Evolutionary conservation across 2,113 vertebrate species (phyloP).

Genomic region (Protomyctophum bolini): DNA sequence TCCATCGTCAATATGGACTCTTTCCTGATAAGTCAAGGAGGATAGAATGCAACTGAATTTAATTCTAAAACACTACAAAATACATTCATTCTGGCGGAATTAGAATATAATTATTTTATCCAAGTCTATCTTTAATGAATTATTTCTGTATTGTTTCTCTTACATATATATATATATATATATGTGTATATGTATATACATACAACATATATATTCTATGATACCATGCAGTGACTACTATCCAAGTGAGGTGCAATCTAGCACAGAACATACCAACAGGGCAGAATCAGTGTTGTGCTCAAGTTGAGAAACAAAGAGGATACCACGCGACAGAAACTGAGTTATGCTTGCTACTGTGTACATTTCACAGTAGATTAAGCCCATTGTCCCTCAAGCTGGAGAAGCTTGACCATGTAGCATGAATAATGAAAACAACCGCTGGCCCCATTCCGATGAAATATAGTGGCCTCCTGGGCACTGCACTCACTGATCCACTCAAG

Average conservation of each 20-base stretch:
- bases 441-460: conserved; percentile 66
- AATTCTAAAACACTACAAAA: too few species aligned
- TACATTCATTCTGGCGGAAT: neutral
- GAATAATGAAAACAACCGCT: conserved; percentile 74
- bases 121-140: neutral
- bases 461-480: conserved; percentile 60
- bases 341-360: conserved; percentile 35
- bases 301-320: conserved; percentile 22
- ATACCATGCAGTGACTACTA: neutral
- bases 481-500: conserved; percentile 62
- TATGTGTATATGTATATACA: neutral
- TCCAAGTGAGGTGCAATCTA: too few species aligned
- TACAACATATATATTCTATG: neutral
- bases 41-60: conserved; percentile 37
- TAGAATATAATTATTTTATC: neutral
- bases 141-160: neutral
- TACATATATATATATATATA: conserved; percentile 4
- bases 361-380: conserved; percentile 69
- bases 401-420: conserved; percentile 65
- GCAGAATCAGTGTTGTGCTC: conserved; percentile 12
- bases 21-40: conserved; percentile 85
- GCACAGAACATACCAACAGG: conserved; percentile 5
- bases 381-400: conserved; percentile 65
- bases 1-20: conserved; percentile 89
- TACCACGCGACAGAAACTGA: conserved; percentile 17